Evolutionary conservation across 53 echinoderm and acorn worm species (phyloP), one percentile per base, ranked within the genome.

Genomic region (Zoroaster sp.): DNA sequence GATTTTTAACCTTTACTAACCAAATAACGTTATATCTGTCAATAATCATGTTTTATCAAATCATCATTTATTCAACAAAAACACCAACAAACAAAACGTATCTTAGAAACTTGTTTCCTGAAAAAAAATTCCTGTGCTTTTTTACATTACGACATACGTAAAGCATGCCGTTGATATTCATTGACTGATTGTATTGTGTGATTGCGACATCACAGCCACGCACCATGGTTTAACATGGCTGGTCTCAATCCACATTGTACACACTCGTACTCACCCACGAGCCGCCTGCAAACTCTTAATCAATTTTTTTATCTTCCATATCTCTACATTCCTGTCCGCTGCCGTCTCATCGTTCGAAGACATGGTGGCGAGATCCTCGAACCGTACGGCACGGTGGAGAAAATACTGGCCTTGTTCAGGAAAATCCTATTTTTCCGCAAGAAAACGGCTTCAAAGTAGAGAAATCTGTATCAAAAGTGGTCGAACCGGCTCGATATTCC

Each of bases 261-360:
- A 39, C 67, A 73, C 13, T 21, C 45, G 20, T 28, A 95, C 97
- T 83, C 75, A 98, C 99, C 99, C 99, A 74, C 99, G 96, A 87
- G 99, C 99, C 54, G 99, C 99, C 75, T 98, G 95, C 75, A 98
- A 83, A 93, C 99, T 98, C 75, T 96, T 95, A 54, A 98, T 98
- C 91, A 98, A 80, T 87, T 98, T 98, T 91, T 98, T 98, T 68
- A 98, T 98, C 91, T 98, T 98, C 99, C 99, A 98, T 69, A 98
- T 98, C 83, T 98, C 99, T 46, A 98, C 99, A 98, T 98, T 98
- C 69, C 99, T 94, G 90, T 98, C 99, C 11, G 99, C 94, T 20
- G 95, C 99, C 45, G 94, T 92, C 90, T 98, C 99, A 51, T 95
- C 95, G 71, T 85, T 85, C 69, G 85, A 85, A 71, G 85, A 85